phyloP scores from a whole-genome alignment of 2,797 vertebrate species.

The Myotis planiceps region DNA sequence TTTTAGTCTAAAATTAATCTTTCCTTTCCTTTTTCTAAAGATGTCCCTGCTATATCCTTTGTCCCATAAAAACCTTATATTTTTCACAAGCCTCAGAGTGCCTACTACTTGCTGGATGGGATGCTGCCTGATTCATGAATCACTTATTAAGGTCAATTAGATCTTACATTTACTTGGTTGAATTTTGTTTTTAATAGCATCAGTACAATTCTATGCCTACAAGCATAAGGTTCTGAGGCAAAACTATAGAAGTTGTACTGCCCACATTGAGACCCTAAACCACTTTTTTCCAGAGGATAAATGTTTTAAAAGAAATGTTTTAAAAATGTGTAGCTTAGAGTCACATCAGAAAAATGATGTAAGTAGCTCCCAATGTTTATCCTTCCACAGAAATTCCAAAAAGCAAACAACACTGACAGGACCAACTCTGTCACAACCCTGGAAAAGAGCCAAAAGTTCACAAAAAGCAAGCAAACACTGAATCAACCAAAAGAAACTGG shows the following conservation, averaged over 20 bases:
- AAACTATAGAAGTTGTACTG: accelerated
- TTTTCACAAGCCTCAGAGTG: not conserved
- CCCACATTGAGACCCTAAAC: not conserved
- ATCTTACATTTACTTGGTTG: not conserved
- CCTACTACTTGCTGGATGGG: not conserved
- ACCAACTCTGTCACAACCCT: not conserved
- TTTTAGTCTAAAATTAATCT: not conserved
- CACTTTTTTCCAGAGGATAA: not conserved
- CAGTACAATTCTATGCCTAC: not conserved
- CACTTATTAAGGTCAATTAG: not conserved
- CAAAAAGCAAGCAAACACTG: not conserved
- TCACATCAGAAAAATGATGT: not conserved
- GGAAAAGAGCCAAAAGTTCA: not conserved
- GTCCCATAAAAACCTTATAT: not conserved
- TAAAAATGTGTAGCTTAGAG: not conserved
- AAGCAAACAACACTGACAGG: not conserved
- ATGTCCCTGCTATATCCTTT: not conserved
- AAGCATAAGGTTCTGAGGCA: not conserved
- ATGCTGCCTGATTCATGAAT: not conserved
- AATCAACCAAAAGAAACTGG: not conserved
- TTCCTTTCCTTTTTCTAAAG: not conserved
- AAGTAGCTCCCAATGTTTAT: accelerated
- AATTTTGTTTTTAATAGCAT: not conserved
- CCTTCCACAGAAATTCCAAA: not conserved
- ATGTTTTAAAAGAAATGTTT: not conserved